These are phyloP conservation scores for Lucinisca nassula DNA, from an alignment of 2,888 invertebrate genomes.

Conservation along the genomic window DNA sequence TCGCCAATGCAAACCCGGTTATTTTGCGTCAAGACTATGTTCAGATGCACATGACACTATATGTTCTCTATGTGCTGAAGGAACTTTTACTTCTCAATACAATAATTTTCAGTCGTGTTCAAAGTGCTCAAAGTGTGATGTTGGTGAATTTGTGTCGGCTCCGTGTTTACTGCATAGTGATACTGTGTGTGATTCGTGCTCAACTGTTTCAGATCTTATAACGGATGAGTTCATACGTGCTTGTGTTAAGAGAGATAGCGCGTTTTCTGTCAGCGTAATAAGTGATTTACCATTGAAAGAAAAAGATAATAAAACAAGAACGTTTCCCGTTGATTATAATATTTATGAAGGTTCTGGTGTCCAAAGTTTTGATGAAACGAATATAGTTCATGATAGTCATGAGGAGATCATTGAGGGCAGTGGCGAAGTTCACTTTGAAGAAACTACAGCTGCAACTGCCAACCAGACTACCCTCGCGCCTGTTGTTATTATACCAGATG, in stretches of 20 bases:
- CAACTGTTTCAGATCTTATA: conserved; percentile 38
- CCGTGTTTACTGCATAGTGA: conserved; percentile 65
- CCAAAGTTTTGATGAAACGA: background rate
- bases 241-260: conserved; percentile 31
- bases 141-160: conserved; percentile 62
- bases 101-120: conserved; percentile 54
- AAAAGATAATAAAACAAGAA: background rate
- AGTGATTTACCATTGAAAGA: background rate
- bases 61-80: conserved; percentile 69
- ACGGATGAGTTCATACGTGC: conserved; percentile 22
- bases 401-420: background rate
- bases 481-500: background rate
- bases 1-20: conserved; percentile 71
- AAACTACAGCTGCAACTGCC: background rate
- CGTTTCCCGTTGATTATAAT: background rate
- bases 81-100: conserved; percentile 49
- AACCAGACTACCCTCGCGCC: background rate
- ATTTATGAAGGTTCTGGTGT: conserved; percentile 13
- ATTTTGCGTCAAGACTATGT: conserved; percentile 68
- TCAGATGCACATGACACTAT: conserved; percentile 70
- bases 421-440: background rate
- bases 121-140: conserved; percentile 68
- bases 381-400: background rate
- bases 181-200: conserved; percentile 72
- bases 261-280: background rate